A percentile compares a stretch with the other conserved stretches of the same genome.
Evolutionary conservation across 1,140 invertebrate species (phyloP).

Genomic region (Tetramorium simillimum): DNA sequence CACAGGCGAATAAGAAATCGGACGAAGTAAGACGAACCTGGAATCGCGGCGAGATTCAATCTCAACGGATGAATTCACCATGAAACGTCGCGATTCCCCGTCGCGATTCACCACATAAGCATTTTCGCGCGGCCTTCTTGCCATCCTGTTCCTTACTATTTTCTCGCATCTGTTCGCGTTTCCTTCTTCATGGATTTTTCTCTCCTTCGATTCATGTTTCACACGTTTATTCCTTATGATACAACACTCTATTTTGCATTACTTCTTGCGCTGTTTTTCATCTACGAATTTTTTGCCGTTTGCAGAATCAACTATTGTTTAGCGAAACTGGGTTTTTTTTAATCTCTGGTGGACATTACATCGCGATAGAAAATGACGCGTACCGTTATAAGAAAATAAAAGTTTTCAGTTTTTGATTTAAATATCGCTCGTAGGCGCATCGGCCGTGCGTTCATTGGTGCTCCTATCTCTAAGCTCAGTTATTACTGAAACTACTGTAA

Average conservation of each 20-base stretch:
- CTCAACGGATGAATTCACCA: constrained; percentile 66
- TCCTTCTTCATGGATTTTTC: constrained; percentile 16
- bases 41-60: constrained; percentile 60
- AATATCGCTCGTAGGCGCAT: constrained; percentile 15
- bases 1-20: constrained; percentile 31
- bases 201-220: neutral
- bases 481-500: constrained; percentile 49
- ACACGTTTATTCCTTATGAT: neutral
- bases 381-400: constrained; percentile 19
- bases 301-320: neutral
- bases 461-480: constrained; percentile 34
- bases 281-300: neutral
- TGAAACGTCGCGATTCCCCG: constrained; percentile 62
- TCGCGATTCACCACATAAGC: constrained; percentile 49
- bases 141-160: neutral
- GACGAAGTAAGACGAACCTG: constrained; percentile 34
- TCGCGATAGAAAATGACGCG: neutral
- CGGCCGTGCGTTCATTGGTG: neutral
- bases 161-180: constrained; percentile 19
- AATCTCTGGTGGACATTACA: neutral
- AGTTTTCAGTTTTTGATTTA: constrained; percentile 12
- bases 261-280: neutral
- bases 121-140: constrained; percentile 25
- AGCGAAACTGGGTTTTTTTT: neutral
- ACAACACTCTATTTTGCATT: neutral